A percentile compares a stretch with the other conserved stretches of the same genome.
phyloP scores from a whole-genome alignment of 2,888 invertebrate species.

The Anagyrus pseudococci region DNA sequence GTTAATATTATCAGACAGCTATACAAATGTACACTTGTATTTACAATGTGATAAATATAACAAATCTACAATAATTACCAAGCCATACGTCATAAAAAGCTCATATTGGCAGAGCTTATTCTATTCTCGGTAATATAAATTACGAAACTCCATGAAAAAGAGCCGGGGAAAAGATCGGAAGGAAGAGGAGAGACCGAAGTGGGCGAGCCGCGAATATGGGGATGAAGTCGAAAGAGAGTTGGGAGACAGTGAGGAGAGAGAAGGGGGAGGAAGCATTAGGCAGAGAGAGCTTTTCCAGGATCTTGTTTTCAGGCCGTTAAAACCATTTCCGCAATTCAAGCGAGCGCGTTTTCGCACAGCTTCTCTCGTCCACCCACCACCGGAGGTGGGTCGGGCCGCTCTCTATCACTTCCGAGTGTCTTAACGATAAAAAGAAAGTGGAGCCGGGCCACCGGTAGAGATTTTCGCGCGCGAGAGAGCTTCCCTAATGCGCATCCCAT shows the following conservation, averaged over 20 bases:
- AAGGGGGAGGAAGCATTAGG: constrained; percentile 16
- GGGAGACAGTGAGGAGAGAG: background rate
- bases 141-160: background rate
- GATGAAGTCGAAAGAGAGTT: constrained; percentile 6
- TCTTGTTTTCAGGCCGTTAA: constrained; percentile 37
- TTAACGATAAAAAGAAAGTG: constrained; percentile 28
- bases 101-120: background rate
- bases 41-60: too few relatives aligned
- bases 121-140: constrained; percentile 18
- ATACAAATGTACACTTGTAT: too few relatives aligned
- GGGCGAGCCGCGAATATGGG: constrained; percentile 13
- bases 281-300: constrained; percentile 34
- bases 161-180: constrained; percentile 7
- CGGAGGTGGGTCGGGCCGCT: background rate
- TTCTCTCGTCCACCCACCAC: background rate
- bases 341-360: background rate
- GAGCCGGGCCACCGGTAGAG: background rate
- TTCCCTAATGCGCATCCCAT: background rate
- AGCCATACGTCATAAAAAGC: too few relatives aligned
- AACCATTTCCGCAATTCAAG: constrained; percentile 36
- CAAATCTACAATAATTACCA: too few relatives aligned
- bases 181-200: constrained; percentile 4
- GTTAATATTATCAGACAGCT: too few relatives aligned
- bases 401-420: constrained; percentile 33
- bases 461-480: constrained; percentile 8